Evolutionary conservation across 2,113 vertebrate genomes (phyloP), one percentile per base, ranked within the genome.

Genomic region (Periophthalmus modestus): DNA sequence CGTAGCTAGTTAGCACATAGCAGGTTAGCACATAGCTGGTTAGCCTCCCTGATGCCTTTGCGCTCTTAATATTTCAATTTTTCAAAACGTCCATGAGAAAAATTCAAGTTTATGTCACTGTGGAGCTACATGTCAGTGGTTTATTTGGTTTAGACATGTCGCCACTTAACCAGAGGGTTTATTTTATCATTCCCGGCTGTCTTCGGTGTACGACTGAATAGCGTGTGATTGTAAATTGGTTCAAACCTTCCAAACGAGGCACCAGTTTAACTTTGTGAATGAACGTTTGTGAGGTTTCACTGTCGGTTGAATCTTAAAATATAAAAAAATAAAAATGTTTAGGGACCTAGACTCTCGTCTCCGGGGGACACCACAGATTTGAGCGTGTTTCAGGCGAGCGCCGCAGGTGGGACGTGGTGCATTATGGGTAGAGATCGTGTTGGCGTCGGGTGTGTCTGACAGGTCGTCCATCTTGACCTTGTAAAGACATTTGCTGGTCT

Each of bases 381-480:
- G 89, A 81, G 91, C 90, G 86, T 83, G 88, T 79, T 87, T 72
- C 79, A 75, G 72, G 65, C 80, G 61, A 58, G 21, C 7, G 72
- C 69, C 48, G 74, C 57, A 75, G 88, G 89, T 90, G 85, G 80
- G 48, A 91, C 86, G 91, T 89, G 28, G 90, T 73, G 81, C 83
- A 80, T 87, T 85, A 89, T 85, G 87, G 88, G 77, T 84, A 74
- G 76, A 46, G 85, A 80, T 88, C 86, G 80, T 86, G 73, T 83
- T 76, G 81, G 79, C 63, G 78, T 89, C 84, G 88, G 88, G 80
- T 78, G 79, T 61, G 72, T 87, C 85, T 88, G 90, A 87, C 89
- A 85, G 84, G 83, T 87, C 88, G 79, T 91, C 89, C 73, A 69
- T 92, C 91, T 88, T 87, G 78, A 66, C 73, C 18, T 57, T 50